These are phyloP conservation scores for Engystomops pustulosus DNA, from an alignment of 2,113 vertebrate genomes.

Conservation along the genomic window DNA sequence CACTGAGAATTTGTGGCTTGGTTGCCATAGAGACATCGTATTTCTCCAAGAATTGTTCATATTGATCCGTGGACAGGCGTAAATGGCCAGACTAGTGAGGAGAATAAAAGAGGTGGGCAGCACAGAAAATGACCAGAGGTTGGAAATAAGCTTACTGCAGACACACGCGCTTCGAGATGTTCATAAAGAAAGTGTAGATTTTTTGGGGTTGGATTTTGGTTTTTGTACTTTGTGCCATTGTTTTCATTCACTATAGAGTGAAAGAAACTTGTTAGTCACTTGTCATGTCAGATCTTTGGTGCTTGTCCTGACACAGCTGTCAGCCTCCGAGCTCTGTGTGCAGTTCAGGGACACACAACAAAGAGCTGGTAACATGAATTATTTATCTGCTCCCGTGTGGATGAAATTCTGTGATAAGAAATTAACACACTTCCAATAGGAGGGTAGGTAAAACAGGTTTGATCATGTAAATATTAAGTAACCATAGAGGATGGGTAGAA, in stretches of 20 bases:
- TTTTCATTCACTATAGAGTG: slow-evolving; percentile 73
- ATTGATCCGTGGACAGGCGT: slow-evolving; percentile 96
- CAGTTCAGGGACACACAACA: slow-evolving; percentile 81
- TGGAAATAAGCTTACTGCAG: slow-evolving; percentile 78
- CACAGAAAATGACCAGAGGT: slow-evolving; percentile 80
- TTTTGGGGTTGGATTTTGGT: slow-evolving; percentile 60
- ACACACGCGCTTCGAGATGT: slow-evolving; percentile 77
- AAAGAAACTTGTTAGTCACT: slow-evolving; percentile 86
- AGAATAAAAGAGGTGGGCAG: slow-evolving; percentile 82
- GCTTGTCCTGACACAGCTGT: slow-evolving; percentile 85
- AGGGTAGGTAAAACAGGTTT: slow-evolving; percentile 64
- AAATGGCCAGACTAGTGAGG: slow-evolving; percentile 91
- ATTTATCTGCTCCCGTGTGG: slow-evolving; percentile 79
- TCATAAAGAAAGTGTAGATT: slow-evolving; percentile 78
- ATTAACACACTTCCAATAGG: slow-evolving; percentile 81
- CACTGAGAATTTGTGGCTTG: slow-evolving; percentile 90
- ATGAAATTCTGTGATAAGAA: slow-evolving; percentile 82
- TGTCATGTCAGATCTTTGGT: slow-evolving; percentile 84
- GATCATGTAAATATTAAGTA: slow-evolving; percentile 3
- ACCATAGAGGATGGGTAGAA: too few relatives aligned
- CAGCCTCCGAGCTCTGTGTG: slow-evolving; percentile 76
- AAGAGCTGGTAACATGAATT: slow-evolving; percentile 81
- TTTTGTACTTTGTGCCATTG: slow-evolving; percentile 74
- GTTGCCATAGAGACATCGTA: slow-evolving; percentile 98
- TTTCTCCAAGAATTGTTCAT: slow-evolving; percentile 97